Percentiles rank a stretch among this genome's conserved stretches.
phyloP scores from a whole-genome alignment of 2,888 invertebrate species.

The Drosophila dives region DNA sequence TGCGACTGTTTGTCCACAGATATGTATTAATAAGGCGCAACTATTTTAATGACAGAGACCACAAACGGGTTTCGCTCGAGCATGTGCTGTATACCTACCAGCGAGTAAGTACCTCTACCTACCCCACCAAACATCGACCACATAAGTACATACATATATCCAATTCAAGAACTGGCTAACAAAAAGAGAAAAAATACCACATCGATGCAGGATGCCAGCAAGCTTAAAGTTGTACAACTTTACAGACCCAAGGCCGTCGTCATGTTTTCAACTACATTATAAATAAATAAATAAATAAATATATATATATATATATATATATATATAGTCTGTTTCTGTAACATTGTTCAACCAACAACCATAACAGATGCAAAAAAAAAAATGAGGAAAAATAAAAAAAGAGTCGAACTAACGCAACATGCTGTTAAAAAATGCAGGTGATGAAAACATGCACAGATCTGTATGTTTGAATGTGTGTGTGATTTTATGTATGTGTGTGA shows the following conservation, averaged over 20 bases:
- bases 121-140: constrained; percentile 57
- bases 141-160: background rate
- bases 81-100: constrained; percentile 19
- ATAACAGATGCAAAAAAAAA: background rate
- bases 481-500: background rate
- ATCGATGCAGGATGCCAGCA: constrained; percentile 47
- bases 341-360: background rate
- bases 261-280: constrained; percentile 13
- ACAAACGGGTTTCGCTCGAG: constrained; percentile 48
- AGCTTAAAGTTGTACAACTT: constrained; percentile 7
- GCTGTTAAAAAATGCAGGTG: background rate
- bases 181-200: constrained; percentile 27
- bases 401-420: background rate
- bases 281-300: background rate
- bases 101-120: background rate
- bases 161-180: constrained; percentile 25
- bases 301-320: background rate
- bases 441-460: background rate
- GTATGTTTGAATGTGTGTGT: background rate
- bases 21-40: constrained; percentile 51
- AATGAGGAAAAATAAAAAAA: background rate
- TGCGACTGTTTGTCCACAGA: constrained; percentile 25
- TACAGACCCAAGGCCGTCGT: constrained; percentile 41
- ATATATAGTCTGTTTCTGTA: background rate
- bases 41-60: constrained; percentile 64